phyloP scores from a whole-genome alignment of 2,888 invertebrate genomes.

The Eupithecia inturbata region DNA sequence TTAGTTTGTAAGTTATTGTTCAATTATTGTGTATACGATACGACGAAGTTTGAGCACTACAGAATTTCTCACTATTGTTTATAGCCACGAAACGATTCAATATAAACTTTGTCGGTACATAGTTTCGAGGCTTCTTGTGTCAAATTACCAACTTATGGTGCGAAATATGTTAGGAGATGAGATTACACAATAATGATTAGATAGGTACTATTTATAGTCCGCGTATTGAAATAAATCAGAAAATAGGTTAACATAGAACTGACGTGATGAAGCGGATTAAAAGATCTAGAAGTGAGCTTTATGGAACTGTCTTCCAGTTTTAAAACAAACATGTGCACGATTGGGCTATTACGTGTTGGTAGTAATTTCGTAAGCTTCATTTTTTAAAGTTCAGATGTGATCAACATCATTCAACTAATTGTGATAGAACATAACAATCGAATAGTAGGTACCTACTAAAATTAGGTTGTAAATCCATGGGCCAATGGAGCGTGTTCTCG shows the following conservation, averaged over 20 bases:
- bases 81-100: slow-evolving; percentile 40
- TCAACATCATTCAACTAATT: background rate
- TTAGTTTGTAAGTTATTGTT: slow-evolving; percentile 55
- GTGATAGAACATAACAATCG: background rate
- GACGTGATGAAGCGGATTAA: background rate
- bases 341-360: background rate
- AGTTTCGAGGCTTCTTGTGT: slow-evolving; percentile 37
- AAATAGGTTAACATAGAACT: background rate
- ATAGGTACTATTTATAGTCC: background rate
- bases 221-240: background rate
- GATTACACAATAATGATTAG: slow-evolving; percentile 14
- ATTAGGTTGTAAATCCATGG: background rate
- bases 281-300: background rate
- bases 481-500: slow-evolving; percentile 10
- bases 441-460: background rate
- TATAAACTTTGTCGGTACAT: slow-evolving; percentile 40
- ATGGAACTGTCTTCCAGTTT: background rate
- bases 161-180: slow-evolving; percentile 27
- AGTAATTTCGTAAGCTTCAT: background rate
- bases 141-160: slow-evolving; percentile 35
- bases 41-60: slow-evolving; percentile 37
- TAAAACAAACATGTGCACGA: background rate
- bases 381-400: background rate
- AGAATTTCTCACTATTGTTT: slow-evolving; percentile 42
- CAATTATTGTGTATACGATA: slow-evolving; percentile 49